Evolutionary conservation across 2,888 invertebrate species (phyloP), one percentile per base, ranked within the genome.

Genomic region (Philaethria dido): DNA sequence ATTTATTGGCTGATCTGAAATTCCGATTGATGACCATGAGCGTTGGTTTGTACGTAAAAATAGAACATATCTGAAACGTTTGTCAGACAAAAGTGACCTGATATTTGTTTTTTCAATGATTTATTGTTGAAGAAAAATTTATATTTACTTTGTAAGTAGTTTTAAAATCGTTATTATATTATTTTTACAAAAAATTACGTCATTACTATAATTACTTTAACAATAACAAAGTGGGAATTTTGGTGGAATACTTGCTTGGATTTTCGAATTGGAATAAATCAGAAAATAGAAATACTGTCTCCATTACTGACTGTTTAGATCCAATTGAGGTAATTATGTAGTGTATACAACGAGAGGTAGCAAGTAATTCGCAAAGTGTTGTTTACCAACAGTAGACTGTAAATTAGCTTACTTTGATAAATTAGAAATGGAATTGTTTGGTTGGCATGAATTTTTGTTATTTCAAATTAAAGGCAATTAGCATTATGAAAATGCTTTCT

Each of bases 321-420:
- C 55, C n/a, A 57, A 57, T 22, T 57, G 39, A n/a, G 20, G 39
- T 57, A 57, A 20, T 57, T 57, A 57, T 22, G 39, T 57, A 57
- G 39, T 57, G 39, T 57, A 57, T 14, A 42, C 39, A 55, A 20
- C 39, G 39, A 57, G 39, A 39, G 39, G 9, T 22, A 57, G n/a
- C 39, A n/a, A 22, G 57, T 57, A 39, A 57, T 57, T 42, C n/a
- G 39, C 39, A 57, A 57, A 42, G 55, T 42, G 55, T 39, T 57
- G 39, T 42, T 57, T 57, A 42, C 57, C 57, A 25, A 39, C 57
- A n/a, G 22, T 25, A n/a, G 22, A 57, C 42, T 57, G 42, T 42
- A 42, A 57, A 57, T 57, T 57, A 57, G 20, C 55, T 57, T 42
- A 57, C 57, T 57, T 42, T 57, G 57, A 57, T 57, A 42, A 57